Evolutionary conservation across 2,888 invertebrate genomes (phyloP), one percentile per base, ranked within the genome.

Genomic region (Alviniconcha strummeri): DNA sequence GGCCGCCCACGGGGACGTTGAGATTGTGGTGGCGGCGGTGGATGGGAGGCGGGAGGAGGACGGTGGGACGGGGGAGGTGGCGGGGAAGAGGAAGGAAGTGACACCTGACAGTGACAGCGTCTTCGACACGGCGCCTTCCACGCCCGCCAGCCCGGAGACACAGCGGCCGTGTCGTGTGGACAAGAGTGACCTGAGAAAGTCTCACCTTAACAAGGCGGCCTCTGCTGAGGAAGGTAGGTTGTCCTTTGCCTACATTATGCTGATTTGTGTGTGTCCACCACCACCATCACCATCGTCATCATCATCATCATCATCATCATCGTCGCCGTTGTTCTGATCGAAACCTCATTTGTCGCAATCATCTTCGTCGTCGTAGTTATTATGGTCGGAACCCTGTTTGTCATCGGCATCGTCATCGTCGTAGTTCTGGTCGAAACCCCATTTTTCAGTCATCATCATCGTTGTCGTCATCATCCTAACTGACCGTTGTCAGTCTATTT

Each of bases 111-210:
- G 84, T 55, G 84, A 84, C 71, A 81, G 78, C 72, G 80, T 83
- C 17, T 84, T 84, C 72, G 71, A 82, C 36, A 84, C 83, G 9
- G 82, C 83, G 7, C 78, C 79, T 11, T 77, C 76, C 6, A 64
- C 84, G 56, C 81, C 83, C 19, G 64, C 81, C 52, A 80, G 81
- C 36, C 76, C 79, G n/a, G 83, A 86, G 67, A 81, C 80, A 55
- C 83, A 71, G 17, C 83, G 75, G 52, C 74, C 80, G 11, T 81
- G 84, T 67, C 82, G 82, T 13, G 83, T 84, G 57, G 87, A 87
- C 82, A 87, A 87, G 77, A 83, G 83, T 36, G 76, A 79, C 4
- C 78, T 83, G 7, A 74, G 87, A 1, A 87, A 87, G 69, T 87
- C 87, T 4, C 54, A 55, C 11, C 84, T 87, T 15, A 87, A 87